Base-by-base conservation (phyloP, 2,113 vertebrate genomes). In the Accipiter virgatus region DNA sequence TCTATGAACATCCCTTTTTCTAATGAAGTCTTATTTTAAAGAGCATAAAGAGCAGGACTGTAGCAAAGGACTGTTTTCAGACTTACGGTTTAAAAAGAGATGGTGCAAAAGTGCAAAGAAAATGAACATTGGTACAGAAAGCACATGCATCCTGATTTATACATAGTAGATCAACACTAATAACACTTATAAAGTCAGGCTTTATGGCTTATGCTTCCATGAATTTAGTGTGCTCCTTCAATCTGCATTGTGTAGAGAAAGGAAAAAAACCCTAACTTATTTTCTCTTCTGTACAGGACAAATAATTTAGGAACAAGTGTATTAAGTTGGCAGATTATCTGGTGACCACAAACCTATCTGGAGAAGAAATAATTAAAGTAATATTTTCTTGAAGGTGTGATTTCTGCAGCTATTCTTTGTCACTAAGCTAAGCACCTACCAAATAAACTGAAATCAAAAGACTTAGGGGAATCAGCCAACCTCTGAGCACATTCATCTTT, bases 201-300 rank as follows among this genome's bases (percentile, higher is more conserved):
- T 73, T 89, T 73, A 81, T 26, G 43, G 29, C 5, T 79, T 85
- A 75, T 23, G 5, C 38, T 75, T 86, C 58, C 11, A 70, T 70
- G 8, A 78, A 43, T 73, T 83, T 21, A 66, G 9, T 86, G 81
- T 70, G 9, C 5, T 75, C 10, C 68, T 93, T 67, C 56, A 63
- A 22, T 59, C 10, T 36, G 8, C 6, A 9, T 61, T 82, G 40
- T 36, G 27, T 52, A 40, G 19, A 73, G 32, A 50, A 67, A 58
- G 10, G 1, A 5, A 70, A 70, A 32, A 21, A 6, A 0, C 1
- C 1, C 7, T 36, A 50, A 82, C 40, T 40, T 43, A 65, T 81
- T 17, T 70, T 66, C 50, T 56, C 7, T 25, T 63, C 32, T 82
- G 8, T 38, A 55, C 27, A 43, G 18, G 17, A 34, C 13, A 91